Conservation (phyloP, 2,797 vertebrate species). For the Cyprinodon diabolis region DNA sequence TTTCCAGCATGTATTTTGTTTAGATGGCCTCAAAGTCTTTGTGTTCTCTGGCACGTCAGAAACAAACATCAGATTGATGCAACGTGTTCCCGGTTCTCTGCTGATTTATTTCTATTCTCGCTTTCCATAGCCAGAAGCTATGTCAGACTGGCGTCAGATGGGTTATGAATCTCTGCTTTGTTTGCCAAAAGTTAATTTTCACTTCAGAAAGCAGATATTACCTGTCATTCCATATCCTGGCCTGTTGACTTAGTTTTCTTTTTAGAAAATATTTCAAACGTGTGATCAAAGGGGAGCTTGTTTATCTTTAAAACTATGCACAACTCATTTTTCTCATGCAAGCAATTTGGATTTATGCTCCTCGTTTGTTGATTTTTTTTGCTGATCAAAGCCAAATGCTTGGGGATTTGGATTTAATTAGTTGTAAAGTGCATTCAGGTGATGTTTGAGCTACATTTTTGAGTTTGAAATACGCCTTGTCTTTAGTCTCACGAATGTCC, state of each 20-base stretch:
- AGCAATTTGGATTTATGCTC: constrained; percentile 13
- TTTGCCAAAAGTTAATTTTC: constrained; percentile 71
- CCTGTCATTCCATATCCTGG: constrained; percentile 64
- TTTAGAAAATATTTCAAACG: constrained; percentile 34
- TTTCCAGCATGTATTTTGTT: constrained; percentile 32
- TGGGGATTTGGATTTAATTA: constrained; percentile 1
- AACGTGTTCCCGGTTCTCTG: constrained; percentile 58
- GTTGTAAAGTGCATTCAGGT: constrained; percentile 23
- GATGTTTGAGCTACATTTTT: constrained; percentile 19
- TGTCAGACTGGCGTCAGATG: constrained; percentile 70
- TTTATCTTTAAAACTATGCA: constrained; percentile 32
- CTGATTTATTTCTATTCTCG: constrained; percentile 58
- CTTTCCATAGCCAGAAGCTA: constrained; percentile 60
- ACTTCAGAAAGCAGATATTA: constrained; percentile 57
- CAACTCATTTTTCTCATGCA: constrained; percentile 16
- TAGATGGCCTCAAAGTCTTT: constrained; percentile 35
- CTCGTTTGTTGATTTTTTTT: constrained; percentile 27
- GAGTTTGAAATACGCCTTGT: constrained; percentile 18
- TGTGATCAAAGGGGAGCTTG: constrained; percentile 39
- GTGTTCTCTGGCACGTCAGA: constrained; percentile 61
- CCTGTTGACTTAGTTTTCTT: constrained; percentile 18
- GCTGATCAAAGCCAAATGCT: constrained; percentile 6
- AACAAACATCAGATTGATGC: constrained; percentile 60
- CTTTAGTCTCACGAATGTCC: constrained; percentile 20
- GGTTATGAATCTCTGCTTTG: constrained; percentile 59